A percentile compares a stretch with the other conserved stretches of the same genome.
These are phyloP conservation scores for Sapajus apella DNA, from an alignment of 2,113 vertebrate species.

Conservation along the genomic window DNA sequence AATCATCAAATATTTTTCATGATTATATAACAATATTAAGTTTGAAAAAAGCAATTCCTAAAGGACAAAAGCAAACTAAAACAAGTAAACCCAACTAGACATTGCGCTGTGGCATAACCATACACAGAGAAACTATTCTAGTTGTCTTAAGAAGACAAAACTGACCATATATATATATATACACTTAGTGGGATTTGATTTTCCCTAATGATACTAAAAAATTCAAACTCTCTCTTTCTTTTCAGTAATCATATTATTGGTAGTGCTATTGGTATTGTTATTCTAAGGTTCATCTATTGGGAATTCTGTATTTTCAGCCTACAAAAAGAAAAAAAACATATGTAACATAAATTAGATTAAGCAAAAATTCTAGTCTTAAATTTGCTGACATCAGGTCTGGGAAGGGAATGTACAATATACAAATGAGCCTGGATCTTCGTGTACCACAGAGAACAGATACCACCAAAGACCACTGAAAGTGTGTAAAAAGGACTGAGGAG, in stretches of 20 bases:
- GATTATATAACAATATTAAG: not conserved
- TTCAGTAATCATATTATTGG: not conserved
- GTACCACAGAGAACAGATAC: not conserved
- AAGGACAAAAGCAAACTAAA: not conserved
- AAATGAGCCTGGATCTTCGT: not conserved
- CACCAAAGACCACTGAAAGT: not conserved
- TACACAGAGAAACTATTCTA: not conserved
- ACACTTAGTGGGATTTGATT: not conserved
- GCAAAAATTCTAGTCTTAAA: not conserved
- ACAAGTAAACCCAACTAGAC: not conserved
- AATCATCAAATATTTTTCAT: not conserved
- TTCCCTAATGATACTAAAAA: not conserved
- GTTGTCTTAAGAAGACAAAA: not conserved
- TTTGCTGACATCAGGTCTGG: not conserved
- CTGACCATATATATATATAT: not conserved
- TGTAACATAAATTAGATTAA: not conserved
- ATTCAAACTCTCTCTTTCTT: not conserved
- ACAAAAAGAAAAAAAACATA: not conserved
- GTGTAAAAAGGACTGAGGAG: too few relatives aligned
- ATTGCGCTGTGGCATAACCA: not conserved
- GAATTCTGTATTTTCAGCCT: not conserved
- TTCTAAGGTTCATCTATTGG: not conserved
- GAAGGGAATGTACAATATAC: not conserved
- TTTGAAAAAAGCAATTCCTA: not conserved
- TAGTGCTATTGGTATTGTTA: not conserved